Evolutionary conservation across 2,888 invertebrate genomes (phyloP).

Genomic region (Stenoptilia bipunctidactyla): DNA sequence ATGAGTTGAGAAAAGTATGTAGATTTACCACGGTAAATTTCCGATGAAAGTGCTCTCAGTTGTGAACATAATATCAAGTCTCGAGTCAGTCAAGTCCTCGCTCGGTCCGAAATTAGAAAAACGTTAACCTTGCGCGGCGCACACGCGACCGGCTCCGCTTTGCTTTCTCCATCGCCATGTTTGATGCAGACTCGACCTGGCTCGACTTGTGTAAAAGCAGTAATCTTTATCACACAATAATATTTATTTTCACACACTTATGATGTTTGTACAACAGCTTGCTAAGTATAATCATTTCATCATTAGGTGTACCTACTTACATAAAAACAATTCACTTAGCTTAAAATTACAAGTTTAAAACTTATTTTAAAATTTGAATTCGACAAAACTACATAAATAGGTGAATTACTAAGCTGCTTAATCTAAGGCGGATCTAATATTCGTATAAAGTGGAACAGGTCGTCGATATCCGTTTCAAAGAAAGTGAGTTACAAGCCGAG

Average conservation of each 20-base stretch:
- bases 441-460: conserved; percentile 3
- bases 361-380: no score
- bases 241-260: conserved; percentile 22
- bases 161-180: conserved; percentile 56
- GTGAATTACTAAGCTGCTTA: no score
- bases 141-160: conserved; percentile 39
- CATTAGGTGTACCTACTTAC: no score
- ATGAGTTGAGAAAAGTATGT: conserved; percentile 29
- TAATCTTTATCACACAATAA: conserved; percentile 36
- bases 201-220: conserved; percentile 23
- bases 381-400: no score
- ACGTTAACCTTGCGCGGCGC: conserved; percentile 54
- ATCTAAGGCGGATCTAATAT: conserved; percentile 3
- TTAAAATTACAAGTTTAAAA: no score
- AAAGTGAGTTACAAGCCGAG: conserved; percentile 42
- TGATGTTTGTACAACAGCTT: no score
- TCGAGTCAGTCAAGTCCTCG: conserved; percentile 38
- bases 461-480: conserved; percentile 39
- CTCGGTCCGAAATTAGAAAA: conserved; percentile 61
- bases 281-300: no score
- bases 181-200: conserved; percentile 25
- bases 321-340: no score
- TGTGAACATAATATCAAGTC: conserved; percentile 35
- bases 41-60: conserved; percentile 48
- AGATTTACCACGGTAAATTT: conserved; percentile 44